Conservation (phyloP, 2,797 vertebrate species). For the Oryzias dopingdopingensis region DNA sequence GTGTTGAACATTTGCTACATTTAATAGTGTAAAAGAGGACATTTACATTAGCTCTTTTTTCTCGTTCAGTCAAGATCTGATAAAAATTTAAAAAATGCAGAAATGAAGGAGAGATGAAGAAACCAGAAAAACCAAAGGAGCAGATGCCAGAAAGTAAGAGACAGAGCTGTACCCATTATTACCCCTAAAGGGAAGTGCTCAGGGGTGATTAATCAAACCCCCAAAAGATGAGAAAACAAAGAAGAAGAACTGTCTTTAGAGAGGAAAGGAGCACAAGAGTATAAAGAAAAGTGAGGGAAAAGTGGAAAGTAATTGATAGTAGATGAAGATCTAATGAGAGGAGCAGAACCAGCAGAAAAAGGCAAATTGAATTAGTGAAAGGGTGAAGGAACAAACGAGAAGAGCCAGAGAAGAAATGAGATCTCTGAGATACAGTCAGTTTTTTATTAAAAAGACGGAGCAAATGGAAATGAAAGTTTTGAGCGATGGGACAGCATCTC, state of each 20-base stretch:
- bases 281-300: conserved; percentile 16
- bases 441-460: conserved; percentile 36
- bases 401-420: conserved; percentile 15
- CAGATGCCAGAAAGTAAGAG: conserved; percentile 32
- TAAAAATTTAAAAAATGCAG: conserved; percentile 2
- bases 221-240: conserved; percentile 10
- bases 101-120: not conserved
- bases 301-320: conserved; percentile 39
- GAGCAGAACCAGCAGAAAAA: conserved; percentile 26
- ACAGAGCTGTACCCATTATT: conserved; percentile 18
- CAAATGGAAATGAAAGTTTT: conserved; percentile 53
- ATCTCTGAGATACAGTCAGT: conserved; percentile 25
- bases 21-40: no score
- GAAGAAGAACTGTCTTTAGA: conserved; percentile 11
- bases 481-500: conserved; percentile 14
- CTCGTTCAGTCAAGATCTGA: not conserved
- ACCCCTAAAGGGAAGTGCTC: conserved; percentile 29
- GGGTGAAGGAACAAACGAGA: conserved; percentile 22
- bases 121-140: conserved; percentile 22
- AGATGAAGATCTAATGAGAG: conserved; percentile 45
- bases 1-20: no score
- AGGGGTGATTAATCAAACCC: conserved; percentile 21
- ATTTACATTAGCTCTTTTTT: no score
- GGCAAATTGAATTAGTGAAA: conserved; percentile 33
- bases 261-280: conserved; percentile 19